Evolutionary conservation across 2,113 vertebrate species (phyloP).

Genomic region (Oncorhynchus keta): DNA sequence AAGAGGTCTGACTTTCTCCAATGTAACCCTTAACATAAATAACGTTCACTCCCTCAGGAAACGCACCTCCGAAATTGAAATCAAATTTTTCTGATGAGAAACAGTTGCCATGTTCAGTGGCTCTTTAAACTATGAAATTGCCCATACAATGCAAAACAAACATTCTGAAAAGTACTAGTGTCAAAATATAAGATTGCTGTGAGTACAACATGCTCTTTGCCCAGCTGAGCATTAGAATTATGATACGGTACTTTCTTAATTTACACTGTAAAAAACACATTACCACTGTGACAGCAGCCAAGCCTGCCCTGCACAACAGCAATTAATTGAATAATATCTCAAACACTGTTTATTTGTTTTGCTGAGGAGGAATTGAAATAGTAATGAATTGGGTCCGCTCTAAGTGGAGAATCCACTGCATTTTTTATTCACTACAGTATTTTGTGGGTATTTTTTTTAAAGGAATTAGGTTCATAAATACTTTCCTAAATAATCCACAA

Average conservation of each 20-base stretch:
- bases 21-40: no score
- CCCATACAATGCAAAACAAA: no score
- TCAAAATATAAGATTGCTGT: slow-evolving; percentile 41
- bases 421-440: background rate
- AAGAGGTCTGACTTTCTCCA: no score
- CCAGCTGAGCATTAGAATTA: slow-evolving; percentile 50
- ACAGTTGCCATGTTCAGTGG: no score
- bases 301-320: slow-evolving; percentile 42
- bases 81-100: no score
- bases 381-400: slow-evolving; percentile 53
- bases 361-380: slow-evolving; percentile 51
- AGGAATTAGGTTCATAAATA: slow-evolving; percentile 11
- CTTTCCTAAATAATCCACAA: background rate
- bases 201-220: slow-evolving; percentile 52
- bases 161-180: slow-evolving; percentile 30
- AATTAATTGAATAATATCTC: slow-evolving; percentile 64
- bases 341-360: slow-evolving; percentile 56
- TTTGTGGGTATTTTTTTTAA: background rate
- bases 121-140: slow-evolving; percentile 31
- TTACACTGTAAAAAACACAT: slow-evolving; percentile 67
- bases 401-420: slow-evolving; percentile 23
- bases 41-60: no score
- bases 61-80: no score
- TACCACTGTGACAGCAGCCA: slow-evolving; percentile 56
- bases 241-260: slow-evolving; percentile 66